phyloP scores from a whole-genome alignment of 2,797 vertebrate genomes.

The Melanotaenia boesemani region DNA sequence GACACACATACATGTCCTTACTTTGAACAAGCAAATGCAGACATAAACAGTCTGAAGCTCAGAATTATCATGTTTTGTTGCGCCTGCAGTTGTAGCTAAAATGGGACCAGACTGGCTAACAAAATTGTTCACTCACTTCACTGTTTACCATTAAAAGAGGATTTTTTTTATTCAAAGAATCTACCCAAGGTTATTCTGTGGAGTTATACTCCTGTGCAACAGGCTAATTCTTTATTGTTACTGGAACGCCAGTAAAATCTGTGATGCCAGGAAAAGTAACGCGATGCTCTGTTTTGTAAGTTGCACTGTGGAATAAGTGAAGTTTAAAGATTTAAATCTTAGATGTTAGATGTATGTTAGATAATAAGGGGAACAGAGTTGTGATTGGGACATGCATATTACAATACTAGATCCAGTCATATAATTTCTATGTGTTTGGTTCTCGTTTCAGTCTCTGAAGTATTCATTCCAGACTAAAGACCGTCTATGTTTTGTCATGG shows the following conservation, averaged over 20 bases:
- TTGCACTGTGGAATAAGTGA: not conserved
- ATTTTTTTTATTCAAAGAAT: too few relatives aligned
- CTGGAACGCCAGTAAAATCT: not conserved
- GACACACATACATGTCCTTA: constrained; percentile 15
- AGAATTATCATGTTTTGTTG: constrained; percentile 42
- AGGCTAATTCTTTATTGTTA: constrained; percentile 7
- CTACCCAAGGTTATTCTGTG: constrained; percentile 18
- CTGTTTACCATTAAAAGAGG: constrained; percentile 3
- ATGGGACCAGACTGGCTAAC: constrained; percentile 24
- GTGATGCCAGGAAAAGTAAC: too few relatives aligned
- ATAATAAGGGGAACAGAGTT: not conserved
- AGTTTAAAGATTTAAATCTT: constrained; percentile 1
- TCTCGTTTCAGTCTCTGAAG: constrained; percentile 94
- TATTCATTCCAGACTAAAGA: constrained; percentile 99
- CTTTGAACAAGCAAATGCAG: constrained; percentile 54
- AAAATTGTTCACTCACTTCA: constrained; percentile 27
- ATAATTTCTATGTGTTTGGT: constrained; percentile 34
- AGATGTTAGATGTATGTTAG: not conserved
- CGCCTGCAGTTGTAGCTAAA: constrained; percentile 47
- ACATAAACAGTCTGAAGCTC: constrained; percentile 46
- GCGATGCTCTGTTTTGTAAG: not conserved
- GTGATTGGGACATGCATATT: not conserved
- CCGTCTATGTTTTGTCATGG: constrained; percentile 98
- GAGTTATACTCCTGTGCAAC: not conserved
- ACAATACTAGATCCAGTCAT: not conserved